phyloP scores from a whole-genome alignment of 1,140 invertebrate species.

The Drosophila bifasciata region DNA sequence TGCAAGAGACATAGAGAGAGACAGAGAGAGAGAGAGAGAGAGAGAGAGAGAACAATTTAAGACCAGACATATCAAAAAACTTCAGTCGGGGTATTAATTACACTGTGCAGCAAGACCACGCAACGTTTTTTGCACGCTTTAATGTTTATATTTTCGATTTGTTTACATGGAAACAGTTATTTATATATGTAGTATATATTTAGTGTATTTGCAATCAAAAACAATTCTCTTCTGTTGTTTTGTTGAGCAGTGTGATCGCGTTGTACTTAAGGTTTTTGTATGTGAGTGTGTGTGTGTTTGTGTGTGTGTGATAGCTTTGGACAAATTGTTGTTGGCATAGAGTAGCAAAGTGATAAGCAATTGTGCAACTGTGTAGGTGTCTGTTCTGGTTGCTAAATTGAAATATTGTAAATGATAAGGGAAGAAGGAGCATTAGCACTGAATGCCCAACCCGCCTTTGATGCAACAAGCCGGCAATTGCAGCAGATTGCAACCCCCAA shows the following conservation, averaged over 20 bases:
- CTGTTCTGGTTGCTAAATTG: constrained; percentile 45
- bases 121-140: too few species aligned
- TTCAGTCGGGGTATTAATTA: not conserved
- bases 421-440: constrained; percentile 30
- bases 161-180: too few species aligned
- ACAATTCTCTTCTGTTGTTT: not conserved
- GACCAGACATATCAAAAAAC: constrained; percentile 6
- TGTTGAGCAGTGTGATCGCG: constrained; percentile 40
- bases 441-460: constrained; percentile 31
- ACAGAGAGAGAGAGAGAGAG: not conserved
- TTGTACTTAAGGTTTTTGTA: constrained; percentile 4
- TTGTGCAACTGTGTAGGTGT: constrained; percentile 45
- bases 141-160: too few species aligned
- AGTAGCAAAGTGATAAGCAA: constrained; percentile 54
- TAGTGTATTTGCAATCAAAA: not conserved
- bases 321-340: constrained; percentile 36
- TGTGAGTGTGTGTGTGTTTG: constrained; percentile 3
- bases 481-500: constrained; percentile 30
- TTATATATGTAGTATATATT: not conserved
- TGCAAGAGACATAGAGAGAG: constrained; percentile 12
- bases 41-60: constrained; percentile 3
- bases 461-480: constrained; percentile 49
- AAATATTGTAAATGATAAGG: constrained; percentile 55
- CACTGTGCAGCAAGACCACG: too few species aligned
- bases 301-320: not conserved